Evolutionary conservation across 2,888 invertebrate genomes (phyloP), one percentile per base, ranked within the genome.

Genomic region (Azorinus chamasolen): DNA sequence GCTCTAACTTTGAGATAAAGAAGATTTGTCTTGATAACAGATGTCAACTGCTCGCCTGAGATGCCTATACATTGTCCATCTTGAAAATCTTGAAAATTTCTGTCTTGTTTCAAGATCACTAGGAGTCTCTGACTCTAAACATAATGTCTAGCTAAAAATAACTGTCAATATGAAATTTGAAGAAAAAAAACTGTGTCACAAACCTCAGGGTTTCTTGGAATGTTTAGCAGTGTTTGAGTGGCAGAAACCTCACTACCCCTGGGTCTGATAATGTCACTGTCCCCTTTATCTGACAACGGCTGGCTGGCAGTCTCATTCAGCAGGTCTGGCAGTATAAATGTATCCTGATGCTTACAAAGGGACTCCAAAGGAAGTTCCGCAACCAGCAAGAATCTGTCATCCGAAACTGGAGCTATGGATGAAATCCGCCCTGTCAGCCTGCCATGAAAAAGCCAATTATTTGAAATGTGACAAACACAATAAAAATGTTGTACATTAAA

Each of bases 301-400:
- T 64, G 64, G 55, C 37, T 63, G 58, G 54, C 64, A 32, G 59
- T 70, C 32, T 64, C 69, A 54, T 71, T 70, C 45, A 79, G 61
- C 72, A 61, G 79, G 89, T 89, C 89, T 81, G 91, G 89, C 10
- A 86, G 57, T 2, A 69, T 54, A 62, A 88, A 89, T 43, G 84
- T 74, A 55, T 90, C 87, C 43, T 84, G 80, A 14, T 85, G 72
- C 57, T 85, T 87, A 75, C 89, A 89, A 41, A 91, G 74, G 8
- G 79, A 80, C 45, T 91, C 90, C 24, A 91, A 78, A 16, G 91
- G 90, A 10, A 91, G 66, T 61, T 90, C 91, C 22, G 87, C 84
- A 20, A 90, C 86, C 73, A 85, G 86, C 5, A 90, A 72, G 8
- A 90, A 51, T 20, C 76, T 63, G 43, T 82, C 71, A 27, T 76